Conservation (phyloP, 2,797 vertebrate genomes). For the Acanthiza pusilla region DNA sequence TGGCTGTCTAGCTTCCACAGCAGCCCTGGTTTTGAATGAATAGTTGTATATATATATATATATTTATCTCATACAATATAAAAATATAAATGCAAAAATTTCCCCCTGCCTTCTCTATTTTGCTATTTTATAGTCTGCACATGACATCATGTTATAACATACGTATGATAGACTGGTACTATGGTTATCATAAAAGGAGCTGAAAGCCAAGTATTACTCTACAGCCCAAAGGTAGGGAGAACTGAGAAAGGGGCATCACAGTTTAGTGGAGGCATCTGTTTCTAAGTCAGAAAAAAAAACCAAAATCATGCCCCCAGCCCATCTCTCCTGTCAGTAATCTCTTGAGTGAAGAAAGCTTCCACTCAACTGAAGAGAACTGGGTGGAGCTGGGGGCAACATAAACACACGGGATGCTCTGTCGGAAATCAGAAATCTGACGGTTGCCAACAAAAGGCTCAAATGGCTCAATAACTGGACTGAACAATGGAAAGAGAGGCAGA, state of each 20-base stretch:
- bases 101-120: slow-evolving; percentile 43
- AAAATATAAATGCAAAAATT: slow-evolving; percentile 69
- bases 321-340: background rate
- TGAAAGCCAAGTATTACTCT: slow-evolving; percentile 46
- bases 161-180: slow-evolving; percentile 50
- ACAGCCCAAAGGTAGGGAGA: slow-evolving; percentile 39
- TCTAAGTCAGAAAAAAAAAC: background rate
- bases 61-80: slow-evolving; percentile 57
- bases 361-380: background rate
- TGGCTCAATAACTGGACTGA: slow-evolving; percentile 55
- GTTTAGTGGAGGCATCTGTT: slow-evolving; percentile 45
- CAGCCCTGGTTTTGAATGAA: slow-evolving; percentile 68
- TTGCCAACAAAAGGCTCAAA: slow-evolving; percentile 36
- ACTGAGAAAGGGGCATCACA: slow-evolving; percentile 38
- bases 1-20: slow-evolving; percentile 68
- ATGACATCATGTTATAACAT: slow-evolving; percentile 59
- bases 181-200: slow-evolving; percentile 27
- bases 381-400: background rate
- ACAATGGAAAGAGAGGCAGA: slow-evolving; percentile 9
- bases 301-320: background rate
- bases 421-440: background rate
- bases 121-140: slow-evolving; percentile 68
- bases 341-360: background rate
- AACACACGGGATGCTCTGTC: background rate
- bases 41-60: slow-evolving; percentile 44